Evolutionary conservation across 2,113 vertebrate species (phyloP), one percentile per base, ranked within the genome.

Genomic region (Zosterops japonicus): DNA sequence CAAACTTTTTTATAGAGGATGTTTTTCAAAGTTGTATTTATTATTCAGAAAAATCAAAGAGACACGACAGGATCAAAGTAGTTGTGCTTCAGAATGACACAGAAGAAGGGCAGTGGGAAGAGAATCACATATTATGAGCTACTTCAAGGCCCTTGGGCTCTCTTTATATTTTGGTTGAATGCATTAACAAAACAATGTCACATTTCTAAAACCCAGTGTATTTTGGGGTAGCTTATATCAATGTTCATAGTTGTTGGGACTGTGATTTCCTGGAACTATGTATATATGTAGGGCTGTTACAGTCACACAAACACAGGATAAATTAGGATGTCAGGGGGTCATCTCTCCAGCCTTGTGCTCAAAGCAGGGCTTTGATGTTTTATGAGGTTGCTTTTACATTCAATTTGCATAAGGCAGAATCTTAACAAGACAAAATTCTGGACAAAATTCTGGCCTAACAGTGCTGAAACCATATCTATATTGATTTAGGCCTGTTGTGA

Each of bases 21-120:
- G 21, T 53, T 88, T 95, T 94, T 95, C 88, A 77, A 94, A 93
- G 88, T 90, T 70, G 24, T n/a, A 41, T 75, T 92, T 86, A 83
- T 94, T 90, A 96, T 92, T 93, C 88, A 83, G 71, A 81, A 93
- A 95, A 93, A 94, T 95, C 94, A 95, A 95, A 95, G 90, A 55
- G 35, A 28, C 70, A 47, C 55, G n/a, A 59, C 29, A 86, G 68
- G 90, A 95, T 93, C 95, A 95, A 96, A 96, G 90, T 55, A 80
- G 27, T 33, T 81, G 50, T 63, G 35, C 76, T 93, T 88, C 59
- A 81, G 92, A 92, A 93, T 88, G 59, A 70, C 80, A 90, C 55
- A 88, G 90, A 88, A 90, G 57, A 67, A 93, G 59, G 35, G 18
- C 68, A 86, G 59, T 41, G 60, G 35, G 55, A 92, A 96, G 59